Evolutionary conservation across 92 coral and sea anemone species (phyloP).

Genomic region (Porites evermanni): DNA sequence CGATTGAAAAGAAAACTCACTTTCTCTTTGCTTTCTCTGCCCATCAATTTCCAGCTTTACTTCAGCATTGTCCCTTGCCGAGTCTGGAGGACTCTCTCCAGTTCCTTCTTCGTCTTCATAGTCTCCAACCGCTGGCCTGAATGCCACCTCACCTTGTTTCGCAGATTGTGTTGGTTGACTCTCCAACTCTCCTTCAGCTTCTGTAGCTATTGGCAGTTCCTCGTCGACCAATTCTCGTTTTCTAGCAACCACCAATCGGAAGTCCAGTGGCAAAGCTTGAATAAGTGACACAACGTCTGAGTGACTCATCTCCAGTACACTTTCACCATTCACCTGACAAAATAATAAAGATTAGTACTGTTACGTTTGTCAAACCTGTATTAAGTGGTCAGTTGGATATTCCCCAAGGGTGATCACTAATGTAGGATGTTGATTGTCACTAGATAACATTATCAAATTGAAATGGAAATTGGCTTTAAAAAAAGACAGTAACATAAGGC

Average conservation of each 20-base stretch:
- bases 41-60: not conserved
- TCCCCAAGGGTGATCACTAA: too few species aligned
- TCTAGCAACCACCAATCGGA: conserved; percentile 97
- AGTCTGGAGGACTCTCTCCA: conserved; percentile 72
- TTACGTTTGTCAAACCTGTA: too few species aligned
- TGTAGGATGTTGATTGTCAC: too few species aligned
- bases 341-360: not conserved
- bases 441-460: too few species aligned
- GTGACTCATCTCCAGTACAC: conserved; percentile 94
- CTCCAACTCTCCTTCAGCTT: conserved; percentile 58
- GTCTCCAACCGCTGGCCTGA: conserved; percentile 83
- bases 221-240: conserved; percentile 56
- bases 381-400: too few species aligned
- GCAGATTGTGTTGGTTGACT: conserved; percentile 47
- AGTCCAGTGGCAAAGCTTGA: conserved; percentile 91
- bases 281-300: conserved; percentile 92
- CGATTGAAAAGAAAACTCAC: not conserved
- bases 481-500: too few species aligned
- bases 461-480: too few species aligned
- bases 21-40: conserved; percentile 11
- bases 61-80: conserved; percentile 40
- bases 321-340: conserved; percentile 83
- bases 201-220: conserved; percentile 23
- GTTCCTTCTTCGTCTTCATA: conserved; percentile 66
- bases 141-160: conserved; percentile 20